These are phyloP conservation scores for Xestia rhomboidea DNA, from an alignment of 2,888 invertebrate species.

Conservation along the genomic window DNA sequence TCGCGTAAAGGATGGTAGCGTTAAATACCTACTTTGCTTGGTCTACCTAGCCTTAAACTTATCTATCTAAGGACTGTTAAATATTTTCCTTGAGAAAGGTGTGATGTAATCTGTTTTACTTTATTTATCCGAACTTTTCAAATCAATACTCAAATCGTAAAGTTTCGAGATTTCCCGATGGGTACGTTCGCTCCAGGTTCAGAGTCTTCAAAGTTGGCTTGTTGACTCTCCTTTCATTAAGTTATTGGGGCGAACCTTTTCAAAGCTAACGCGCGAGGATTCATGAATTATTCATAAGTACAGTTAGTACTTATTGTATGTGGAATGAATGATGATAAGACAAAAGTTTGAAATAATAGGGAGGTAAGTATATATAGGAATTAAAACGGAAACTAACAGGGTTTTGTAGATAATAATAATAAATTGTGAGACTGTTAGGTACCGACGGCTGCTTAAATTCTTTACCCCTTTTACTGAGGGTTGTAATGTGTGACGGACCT, in stretches of 20 bases:
- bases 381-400: neutral
- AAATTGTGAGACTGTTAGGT: neutral
- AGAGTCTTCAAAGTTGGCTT: conserved; percentile 48
- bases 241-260: conserved; percentile 38
- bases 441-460: too few species aligned
- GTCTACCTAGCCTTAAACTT: too few species aligned
- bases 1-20: too few species aligned
- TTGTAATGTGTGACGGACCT: too few species aligned
- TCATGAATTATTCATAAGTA: conserved; percentile 51
- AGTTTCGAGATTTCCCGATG: conserved; percentile 54
- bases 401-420: neutral
- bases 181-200: conserved; percentile 41
- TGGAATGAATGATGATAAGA: neutral
- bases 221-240: conserved; percentile 56
- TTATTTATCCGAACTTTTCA: conserved; percentile 40
- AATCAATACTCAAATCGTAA: conserved; percentile 45
- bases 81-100: too few species aligned
- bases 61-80: too few species aligned
- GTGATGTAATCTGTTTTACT: conserved; percentile 9
- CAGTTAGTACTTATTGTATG: conserved; percentile 26
- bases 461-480: too few species aligned
- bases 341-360: conserved; percentile 1
- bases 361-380: neutral
- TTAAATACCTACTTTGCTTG: too few species aligned
- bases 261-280: conserved; percentile 33